Percentiles rank a stretch among this genome's conserved stretches.
Conservation (phyloP, 2,797 vertebrate genomes). For the Malacoctenus gilli region DNA sequence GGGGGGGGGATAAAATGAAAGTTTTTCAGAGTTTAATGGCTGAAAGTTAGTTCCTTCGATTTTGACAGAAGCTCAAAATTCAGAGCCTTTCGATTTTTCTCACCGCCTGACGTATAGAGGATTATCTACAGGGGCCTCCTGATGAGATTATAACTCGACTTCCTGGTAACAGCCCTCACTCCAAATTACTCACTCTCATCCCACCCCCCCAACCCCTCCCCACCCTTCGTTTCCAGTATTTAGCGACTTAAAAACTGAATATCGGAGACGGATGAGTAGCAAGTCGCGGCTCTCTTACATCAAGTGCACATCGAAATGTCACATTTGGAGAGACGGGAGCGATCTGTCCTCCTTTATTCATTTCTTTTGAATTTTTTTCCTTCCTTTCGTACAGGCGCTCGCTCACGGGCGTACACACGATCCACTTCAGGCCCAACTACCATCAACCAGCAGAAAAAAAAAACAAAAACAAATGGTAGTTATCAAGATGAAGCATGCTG, state of each 20-base stretch:
- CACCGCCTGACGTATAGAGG: constrained; percentile 67
- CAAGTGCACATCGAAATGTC: constrained; percentile 63
- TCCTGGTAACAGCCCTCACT: constrained; percentile 65
- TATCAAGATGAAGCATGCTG: constrained; percentile 66
- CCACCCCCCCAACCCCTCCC: no score
- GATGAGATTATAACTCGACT: constrained; percentile 79
- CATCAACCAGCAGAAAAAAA: constrained; percentile 3
- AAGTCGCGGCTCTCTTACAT: constrained; percentile 65
- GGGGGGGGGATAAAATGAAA: constrained; percentile 13
- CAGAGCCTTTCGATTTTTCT: constrained; percentile 61
- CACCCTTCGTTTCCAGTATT: constrained; percentile 56
- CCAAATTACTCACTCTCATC: constrained; percentile 69
- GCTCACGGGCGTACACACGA: background rate
- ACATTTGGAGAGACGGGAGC: constrained; percentile 37
- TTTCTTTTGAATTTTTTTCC: background rate
- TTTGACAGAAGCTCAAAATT: constrained; percentile 64
- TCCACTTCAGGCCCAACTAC: background rate
- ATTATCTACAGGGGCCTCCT: constrained; percentile 68
- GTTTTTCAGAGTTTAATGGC: constrained; percentile 25
- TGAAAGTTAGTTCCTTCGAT: constrained; percentile 23
- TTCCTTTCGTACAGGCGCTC: constrained; percentile 1
- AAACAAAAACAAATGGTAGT: constrained; percentile 55
- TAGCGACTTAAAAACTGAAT: constrained; percentile 74
- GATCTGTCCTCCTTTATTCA: background rate
- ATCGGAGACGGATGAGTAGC: constrained; percentile 64